Percentiles rank a stretch among this genome's conserved stretches.
Conservation (phyloP, 2,113 vertebrate species). For the Echinops telfairi region DNA sequence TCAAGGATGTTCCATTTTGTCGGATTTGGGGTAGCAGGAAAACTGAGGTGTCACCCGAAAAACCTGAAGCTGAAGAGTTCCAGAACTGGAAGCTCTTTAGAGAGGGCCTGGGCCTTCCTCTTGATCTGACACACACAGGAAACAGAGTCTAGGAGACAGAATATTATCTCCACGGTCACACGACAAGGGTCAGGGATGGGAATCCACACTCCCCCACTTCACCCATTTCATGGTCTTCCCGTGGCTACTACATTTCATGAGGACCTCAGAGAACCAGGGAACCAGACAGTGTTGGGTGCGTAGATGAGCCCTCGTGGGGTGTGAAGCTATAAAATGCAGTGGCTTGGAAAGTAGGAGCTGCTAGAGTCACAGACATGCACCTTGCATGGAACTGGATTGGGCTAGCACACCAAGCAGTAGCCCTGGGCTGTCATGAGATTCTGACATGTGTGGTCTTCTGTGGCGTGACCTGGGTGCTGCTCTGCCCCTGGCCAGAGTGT, state of each 20-base stretch:
- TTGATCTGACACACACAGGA: neutral
- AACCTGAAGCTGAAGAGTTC: neutral
- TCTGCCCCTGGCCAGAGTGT: neutral
- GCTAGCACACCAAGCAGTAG: too few species aligned
- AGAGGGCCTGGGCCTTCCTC: neutral
- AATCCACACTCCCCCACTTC: neutral
- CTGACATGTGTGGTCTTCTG: neutral
- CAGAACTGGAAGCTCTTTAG: neutral
- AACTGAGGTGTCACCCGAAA: neutral
- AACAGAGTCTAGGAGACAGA: neutral
- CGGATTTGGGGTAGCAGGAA: neutral
- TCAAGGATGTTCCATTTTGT: neutral
- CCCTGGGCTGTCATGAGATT: neutral
- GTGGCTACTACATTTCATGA: neutral
- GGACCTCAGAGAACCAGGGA: neutral
- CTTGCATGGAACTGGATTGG: neutral
- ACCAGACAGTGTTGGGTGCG: neutral
- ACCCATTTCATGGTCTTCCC: accelerated
- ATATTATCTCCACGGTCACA: too few species aligned
- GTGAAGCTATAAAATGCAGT: neutral
- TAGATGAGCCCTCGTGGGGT: neutral
- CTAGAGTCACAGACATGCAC: neutral
- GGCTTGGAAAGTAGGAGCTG: neutral
- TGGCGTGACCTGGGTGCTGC: too few species aligned
- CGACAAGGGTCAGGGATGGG: neutral